Evolutionary conservation across 2,113 vertebrate genomes (phyloP).

Genomic region (Ascaphus truei): DNA sequence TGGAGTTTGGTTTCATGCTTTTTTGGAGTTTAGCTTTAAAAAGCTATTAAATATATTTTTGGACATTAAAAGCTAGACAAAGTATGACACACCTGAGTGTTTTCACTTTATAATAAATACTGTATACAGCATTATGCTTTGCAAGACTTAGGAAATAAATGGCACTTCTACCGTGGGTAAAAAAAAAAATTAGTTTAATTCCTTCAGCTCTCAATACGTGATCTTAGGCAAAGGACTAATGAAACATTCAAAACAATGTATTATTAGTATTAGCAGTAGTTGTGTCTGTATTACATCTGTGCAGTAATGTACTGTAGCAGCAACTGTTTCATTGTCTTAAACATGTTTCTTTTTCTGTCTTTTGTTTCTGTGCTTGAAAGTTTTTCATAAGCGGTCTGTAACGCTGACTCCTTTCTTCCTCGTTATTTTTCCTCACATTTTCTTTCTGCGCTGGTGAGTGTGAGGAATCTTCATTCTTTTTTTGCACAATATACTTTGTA

Average conservation of each 20-base stretch:
- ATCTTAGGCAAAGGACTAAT: no score
- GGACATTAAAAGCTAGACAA: no score
- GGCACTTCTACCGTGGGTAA: no score
- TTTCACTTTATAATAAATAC: no score
- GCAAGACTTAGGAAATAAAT: no score
- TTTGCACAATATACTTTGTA: slow-evolving; percentile 22
- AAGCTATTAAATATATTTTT: no score
- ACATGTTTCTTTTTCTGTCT: slow-evolving; percentile 46
- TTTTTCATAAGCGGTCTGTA: slow-evolving; percentile 55
- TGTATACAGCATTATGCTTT: no score
- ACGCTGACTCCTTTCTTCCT: slow-evolving; percentile 55
- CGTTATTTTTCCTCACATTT: slow-evolving; percentile 56
- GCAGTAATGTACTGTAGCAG: slow-evolving; percentile 5
- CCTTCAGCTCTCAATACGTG: no score
- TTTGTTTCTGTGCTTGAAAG: slow-evolving; percentile 50
- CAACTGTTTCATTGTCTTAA: slow-evolving; percentile 23
- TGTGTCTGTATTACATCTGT: slow-evolving; percentile 8
- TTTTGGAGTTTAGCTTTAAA: no score
- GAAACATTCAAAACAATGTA: not conserved
- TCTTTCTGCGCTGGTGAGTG: slow-evolving; percentile 57
- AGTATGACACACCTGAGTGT: no score
- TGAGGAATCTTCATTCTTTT: slow-evolving; percentile 55
- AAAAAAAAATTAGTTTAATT: no score
- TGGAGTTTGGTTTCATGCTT: no score
- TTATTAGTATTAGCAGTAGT: not conserved